phyloP scores from a whole-genome alignment of 2,888 invertebrate species.

The Gortyna flavago region DNA sequence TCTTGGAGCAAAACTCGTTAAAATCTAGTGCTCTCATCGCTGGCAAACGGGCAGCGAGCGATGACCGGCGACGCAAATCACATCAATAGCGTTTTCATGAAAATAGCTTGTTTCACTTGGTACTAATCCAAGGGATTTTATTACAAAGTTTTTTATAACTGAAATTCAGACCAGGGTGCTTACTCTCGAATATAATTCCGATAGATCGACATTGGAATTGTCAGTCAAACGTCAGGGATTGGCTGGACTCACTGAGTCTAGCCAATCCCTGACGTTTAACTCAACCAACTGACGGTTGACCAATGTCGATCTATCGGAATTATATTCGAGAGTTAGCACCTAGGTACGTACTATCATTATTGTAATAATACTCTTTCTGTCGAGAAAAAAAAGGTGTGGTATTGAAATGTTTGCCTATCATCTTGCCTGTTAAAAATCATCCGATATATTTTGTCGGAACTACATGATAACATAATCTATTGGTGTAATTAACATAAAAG shows the following conservation, averaged over 20 bases:
- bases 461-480: neutral
- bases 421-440: neutral
- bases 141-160: neutral
- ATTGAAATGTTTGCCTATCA: neutral
- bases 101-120: slow-evolving; percentile 38
- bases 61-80: slow-evolving; percentile 59
- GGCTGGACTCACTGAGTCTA: too few relatives aligned
- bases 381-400: neutral
- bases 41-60: slow-evolving; percentile 65
- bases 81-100: slow-evolving; percentile 63
- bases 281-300: too few relatives aligned
- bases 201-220: too few relatives aligned
- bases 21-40: slow-evolving; percentile 81
- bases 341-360: too few relatives aligned
- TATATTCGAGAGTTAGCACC: too few relatives aligned
- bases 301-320: too few relatives aligned
- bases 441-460: neutral
- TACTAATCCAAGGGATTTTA: neutral
- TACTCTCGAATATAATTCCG: too few relatives aligned
- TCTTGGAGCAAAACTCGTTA: slow-evolving; percentile 85
- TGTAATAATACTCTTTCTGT: neutral
- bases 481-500: neutral
- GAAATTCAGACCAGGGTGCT: neutral
- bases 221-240: too few relatives aligned
- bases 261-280: too few relatives aligned